Base-by-base conservation (phyloP, 1,140 invertebrate species). In the Micrasema longulum region DNA sequence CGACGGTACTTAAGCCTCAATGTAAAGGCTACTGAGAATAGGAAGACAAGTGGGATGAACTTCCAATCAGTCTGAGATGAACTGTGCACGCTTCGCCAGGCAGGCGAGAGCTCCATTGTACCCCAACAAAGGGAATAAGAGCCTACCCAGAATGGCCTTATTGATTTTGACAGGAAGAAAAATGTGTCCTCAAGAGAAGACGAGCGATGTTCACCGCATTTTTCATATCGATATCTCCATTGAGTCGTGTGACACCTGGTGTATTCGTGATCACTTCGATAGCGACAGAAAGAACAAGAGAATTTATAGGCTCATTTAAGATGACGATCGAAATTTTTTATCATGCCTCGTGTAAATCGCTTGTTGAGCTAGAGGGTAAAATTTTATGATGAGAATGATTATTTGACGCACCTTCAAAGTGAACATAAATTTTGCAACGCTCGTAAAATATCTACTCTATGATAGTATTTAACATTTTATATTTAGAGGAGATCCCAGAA, bases 181-280 rank as follows among this genome's bases (percentile, higher is more conserved):
- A 69, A 69, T 73, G 60, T 73, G 43, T 26, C 65, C 53, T 64
- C 20, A 47, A 53, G 48, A 60, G 53, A 22, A 45, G 14, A 47
- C 53, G 55, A 45, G 36, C 26, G 52, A 48, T 53, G 20, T 43
- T 62, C 41, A 31, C 38, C 64, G 43, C 69, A 71, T 71, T 74
- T 69, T 71, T 74, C 63, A 74, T 62, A 65, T 74, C 71, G 69
- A 74, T 74, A 74, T 71, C 68, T 74, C 69, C 68, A 74, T 74
- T 66, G 68, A 66, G 60, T 68, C 64, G 20, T 26, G 69, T 62
- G 73, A 74, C 73, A 74, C 67, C 73, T 71, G 73, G 52, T 73
- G 66, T 53, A 52, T 73, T 38, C 47, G 11, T 45, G 60, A 53
- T n/a, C 20, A 16, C 20, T 43, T 38, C 11, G 62, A 1, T 14